Base-by-base conservation (phyloP, 2,888 invertebrate species). In the Leptopterna dolabrata region DNA sequence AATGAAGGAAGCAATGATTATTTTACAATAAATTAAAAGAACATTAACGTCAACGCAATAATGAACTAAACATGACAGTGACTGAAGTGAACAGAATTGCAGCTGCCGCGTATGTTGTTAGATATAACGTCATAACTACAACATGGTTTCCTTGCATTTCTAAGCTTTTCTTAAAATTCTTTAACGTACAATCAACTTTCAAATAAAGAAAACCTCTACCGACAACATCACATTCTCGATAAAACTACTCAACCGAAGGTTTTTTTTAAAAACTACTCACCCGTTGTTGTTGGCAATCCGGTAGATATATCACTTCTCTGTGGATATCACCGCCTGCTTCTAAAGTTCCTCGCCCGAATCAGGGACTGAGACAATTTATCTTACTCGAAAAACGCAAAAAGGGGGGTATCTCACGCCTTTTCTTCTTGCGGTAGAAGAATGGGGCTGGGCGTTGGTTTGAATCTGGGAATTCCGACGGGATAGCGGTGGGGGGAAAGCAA, bases 231-330 rank as follows among this genome's bases (percentile, higher is more conserved):
- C 73, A 73, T 14, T 73, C 36, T 73, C 36, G 73, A 78, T 24
- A 78, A 47, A 41, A 78, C 43, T 45, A 78, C 29, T 47, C 78
- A 47, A 45, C 24, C 30, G 47, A 45, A 45, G 24, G 45, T 78
- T 45, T 78, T 78, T 43, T 78, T 45, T 45, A n/a, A 36, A 45
- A 78, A 43, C 43, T 47, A 78, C 47, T 45, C 78, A 47, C 43
- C 73, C 73, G 73, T 73, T 73, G 41, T 63, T 41, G 36, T 73
- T 73, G 73, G 73, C 73, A 73, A 63, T 73, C 19, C 73, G 73
- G 73, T 73, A 36, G 30, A 24, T 63, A 27, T 30, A 73, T 30
- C 36, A 73, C 36, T 73, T 30, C 73, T 36, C 36, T 73, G 27
- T 71, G 36, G 9, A 73, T 30, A 73, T 73, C 41, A 36, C 73